Percentiles rank a stretch among this genome's conserved stretches.
phyloP scores from a whole-genome alignment of 2,888 invertebrate genomes.

The Spodoptera littoralis region DNA sequence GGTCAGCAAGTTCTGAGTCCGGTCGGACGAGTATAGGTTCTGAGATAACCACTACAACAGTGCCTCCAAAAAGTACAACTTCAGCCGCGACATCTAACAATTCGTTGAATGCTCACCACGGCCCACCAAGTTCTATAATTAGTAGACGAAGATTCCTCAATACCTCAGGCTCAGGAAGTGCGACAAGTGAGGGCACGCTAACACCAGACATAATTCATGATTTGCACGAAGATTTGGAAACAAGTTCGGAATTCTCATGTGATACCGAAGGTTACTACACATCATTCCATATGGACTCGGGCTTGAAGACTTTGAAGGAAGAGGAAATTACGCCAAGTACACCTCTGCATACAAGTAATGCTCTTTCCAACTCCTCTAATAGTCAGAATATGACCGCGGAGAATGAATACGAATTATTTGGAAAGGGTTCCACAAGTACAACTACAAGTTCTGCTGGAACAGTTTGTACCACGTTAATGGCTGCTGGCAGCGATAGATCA shows the following conservation, averaged over 20 bases:
- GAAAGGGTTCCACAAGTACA: constrained; percentile 96
- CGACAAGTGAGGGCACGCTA: constrained; percentile 95
- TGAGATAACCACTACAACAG: constrained; percentile 92
- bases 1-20: constrained; percentile 97
- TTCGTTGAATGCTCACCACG: constrained; percentile 90
- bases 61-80: constrained; percentile 91
- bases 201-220: constrained; percentile 95
- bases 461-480: constrained; percentile 94
- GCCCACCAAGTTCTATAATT: constrained; percentile 91
- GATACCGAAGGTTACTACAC: constrained; percentile 99
- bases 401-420: constrained; percentile 96
- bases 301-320: constrained; percentile 95
- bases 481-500: constrained; percentile 90
- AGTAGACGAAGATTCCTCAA: constrained; percentile 91
- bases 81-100: constrained; percentile 91
- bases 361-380: constrained; percentile 91
- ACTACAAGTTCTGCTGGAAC: constrained; percentile 97
- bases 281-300: constrained; percentile 98
- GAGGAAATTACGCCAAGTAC: constrained; percentile 90
- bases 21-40: constrained; percentile 95
- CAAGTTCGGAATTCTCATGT: constrained; percentile 97
- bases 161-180: constrained; percentile 94
- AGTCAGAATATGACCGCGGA: constrained; percentile 93
- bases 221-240: constrained; percentile 94
- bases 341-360: constrained; percentile 92